Evolutionary conservation across 2,113 vertebrate species (phyloP), one percentile per base, ranked within the genome.

Genomic region (Cyrtonyx montezumae): DNA sequence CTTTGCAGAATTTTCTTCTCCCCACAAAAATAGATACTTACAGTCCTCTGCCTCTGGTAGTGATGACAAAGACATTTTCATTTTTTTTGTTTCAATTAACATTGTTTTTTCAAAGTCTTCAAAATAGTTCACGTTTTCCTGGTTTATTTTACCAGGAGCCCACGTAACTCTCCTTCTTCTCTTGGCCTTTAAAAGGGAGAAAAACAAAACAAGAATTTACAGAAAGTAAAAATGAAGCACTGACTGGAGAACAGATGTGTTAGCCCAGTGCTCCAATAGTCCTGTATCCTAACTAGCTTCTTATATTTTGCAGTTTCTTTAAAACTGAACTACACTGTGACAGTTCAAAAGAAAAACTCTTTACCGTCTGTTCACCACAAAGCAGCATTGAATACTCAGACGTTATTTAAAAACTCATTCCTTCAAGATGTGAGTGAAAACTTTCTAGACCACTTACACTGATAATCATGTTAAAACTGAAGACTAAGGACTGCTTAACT

Each of bases 101-200:
- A 8, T 17, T 40, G 77, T 17, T n/a, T 89, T 79, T 87, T 82
- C 92, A 23, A 97, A 96, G 36, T 94, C 95, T 82, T 96, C 94
- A 61, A 94, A 48, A 55, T 94, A 97, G 79, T 46, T 92, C 26
- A 90, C 59, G 0, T 86, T 94, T 13, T 46, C 84, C 90, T 97
- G 95, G 51, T 84, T 97, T 93, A 98, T 97, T 96, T 98, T 98
- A 58, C 99, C 99, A 73, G 96, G 95, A 43, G 98, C 99, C 99
- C 99, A 99, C 2, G 99, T 99, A 53, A 99, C 98, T 93, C 99
- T 98, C 91, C 99, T 97, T 93, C 98, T 98, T 92, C 84, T 99
- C 68, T 98, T 99, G 63, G 96, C 78, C 99, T 99, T 95, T 59
- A 94, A 84, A 84, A 45, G 51, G 25, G 30, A 53, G 70, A 40